Base-by-base conservation (phyloP, 2,797 vertebrate species). In the Pipistrellus nathusii region DNA sequence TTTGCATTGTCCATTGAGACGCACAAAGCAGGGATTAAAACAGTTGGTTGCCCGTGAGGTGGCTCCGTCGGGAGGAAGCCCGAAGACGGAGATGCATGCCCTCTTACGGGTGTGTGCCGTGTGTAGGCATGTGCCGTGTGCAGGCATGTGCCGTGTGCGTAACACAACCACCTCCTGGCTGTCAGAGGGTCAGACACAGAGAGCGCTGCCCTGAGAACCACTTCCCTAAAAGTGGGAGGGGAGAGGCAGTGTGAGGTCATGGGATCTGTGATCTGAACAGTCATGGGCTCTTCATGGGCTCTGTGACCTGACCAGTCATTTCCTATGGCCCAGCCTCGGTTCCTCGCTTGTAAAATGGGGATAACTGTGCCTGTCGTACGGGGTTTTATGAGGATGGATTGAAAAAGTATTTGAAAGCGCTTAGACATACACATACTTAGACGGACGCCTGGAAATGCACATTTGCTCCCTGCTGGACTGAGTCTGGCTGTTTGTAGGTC, bases 1-100 rank as follows among this genome's bases (percentile, higher is more conserved):
- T 94, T 80, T 51, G 15, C 48, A 90, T 94, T 94, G 94, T 97
- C 76, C 93, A 96, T 89, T 92, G 95, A 95, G 85, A 62, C 8
- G 30, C 83, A 96, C 85, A 82, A 93, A 95, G 41, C 41, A 48
- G n/a, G 76, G 48, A 14, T 90, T 90, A 85, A 94, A 86, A 72
- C 87, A 35, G 93, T 51, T 4, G 2, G 94, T 72, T 2, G 1
- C n/a, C 57, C 80, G 0, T 35, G 27, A 20, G 51, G 17, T 6
- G 1, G 72, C 82, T 10, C 10, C 12, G 82, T 73, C 78, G 38
- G 44, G 41, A 81, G 88, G 71, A 68, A 87, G 84, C 93, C 64
- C 77, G 77, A 57, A 62, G 76, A 88, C 91, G 23, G 30, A 1
- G n/a, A 23, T 44, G 15, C 71, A 0, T 0, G 32, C 13, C 23